Percentiles rank a stretch among this genome's conserved stretches.
phyloP scores from a whole-genome alignment of 2,113 vertebrate species.

The Geococcyx californianus region DNA sequence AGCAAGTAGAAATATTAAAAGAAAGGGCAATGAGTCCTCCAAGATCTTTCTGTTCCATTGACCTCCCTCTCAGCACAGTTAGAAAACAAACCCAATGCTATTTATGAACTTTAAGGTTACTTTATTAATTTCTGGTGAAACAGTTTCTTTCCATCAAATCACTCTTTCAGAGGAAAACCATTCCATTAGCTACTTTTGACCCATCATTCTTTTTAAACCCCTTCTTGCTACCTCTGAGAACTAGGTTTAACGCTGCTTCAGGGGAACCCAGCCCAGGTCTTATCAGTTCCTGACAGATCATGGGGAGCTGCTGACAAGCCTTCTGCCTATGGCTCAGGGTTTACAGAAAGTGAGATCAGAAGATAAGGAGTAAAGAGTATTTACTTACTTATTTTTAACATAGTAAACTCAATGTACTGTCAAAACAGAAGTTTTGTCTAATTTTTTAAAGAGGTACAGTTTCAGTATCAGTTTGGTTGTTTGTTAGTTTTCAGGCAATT shows the following conservation, averaged over 20 bases:
- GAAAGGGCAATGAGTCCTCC: background rate
- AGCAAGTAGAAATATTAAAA: background rate
- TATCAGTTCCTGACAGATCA: constrained; percentile 45
- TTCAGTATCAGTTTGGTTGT: background rate
- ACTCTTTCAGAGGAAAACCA: background rate
- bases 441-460: background rate
- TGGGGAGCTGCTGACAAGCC: background rate
- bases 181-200: background rate
- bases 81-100: background rate
- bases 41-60: background rate
- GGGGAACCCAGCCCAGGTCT: constrained; percentile 20
- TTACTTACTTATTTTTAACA: background rate
- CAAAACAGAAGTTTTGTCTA: background rate
- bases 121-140: background rate
- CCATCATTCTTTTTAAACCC: background rate
- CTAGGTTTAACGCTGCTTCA: background rate
- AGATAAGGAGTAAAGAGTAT: background rate
- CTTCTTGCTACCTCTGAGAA: constrained; percentile 29
- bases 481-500: background rate
- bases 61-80: background rate
- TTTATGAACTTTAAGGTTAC: background rate
- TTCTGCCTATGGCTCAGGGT: background rate
- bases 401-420: background rate
- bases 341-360: background rate
- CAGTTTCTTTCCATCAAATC: background rate